Evolutionary conservation across 2,888 invertebrate species (phyloP), one percentile per base, ranked within the genome.

Genomic region (Deladenus siricidicola): DNA sequence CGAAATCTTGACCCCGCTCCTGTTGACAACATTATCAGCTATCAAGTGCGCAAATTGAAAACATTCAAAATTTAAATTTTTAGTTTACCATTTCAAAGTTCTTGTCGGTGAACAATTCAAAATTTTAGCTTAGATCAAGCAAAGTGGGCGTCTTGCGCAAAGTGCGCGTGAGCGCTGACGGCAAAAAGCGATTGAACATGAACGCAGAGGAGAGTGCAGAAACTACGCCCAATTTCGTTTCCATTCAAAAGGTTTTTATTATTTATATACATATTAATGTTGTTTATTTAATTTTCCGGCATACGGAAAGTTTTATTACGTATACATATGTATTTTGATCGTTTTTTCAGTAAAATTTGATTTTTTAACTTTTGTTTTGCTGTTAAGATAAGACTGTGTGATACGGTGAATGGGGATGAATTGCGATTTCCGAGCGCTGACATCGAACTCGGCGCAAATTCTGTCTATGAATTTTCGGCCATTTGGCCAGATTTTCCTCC

Each of bases 401-500:
- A 76, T 56, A 50, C 62, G 2, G 60, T 63, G 14, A 69, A 72
- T 17, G 70, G 70, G 23, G 73, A 71, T 23, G 70, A 74, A 47
- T 54, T 73, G 4, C 70, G 72, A 30, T 69, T 74, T 42, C 70
- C 73, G 8, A 43, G 53, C 4, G 68, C 70, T 28, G 57, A 64
- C 48, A 53, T 63, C 21, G 45, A 62, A 4, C 30, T 71, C 21
- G 4, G 49, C n/a, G 60, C 56, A 3, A 59, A 58, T 30, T 63
- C 78, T 26, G 71, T 75, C 19, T 60, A 76, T 45, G 81, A 82
- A 68, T 70, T 80, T 45, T 74, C 80, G 24, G 79, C 79, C 17
- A 70, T 78, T 17, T 78, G 80, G 69, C 82, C 82, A 10, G 82
- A 82, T 64, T 66, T 79, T 14, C 71, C 68, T 14, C 67, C 67